Evolutionary conservation across 2,797 vertebrate genomes (phyloP), one percentile per base, ranked within the genome.

Genomic region (Characodon lateralis): DNA sequence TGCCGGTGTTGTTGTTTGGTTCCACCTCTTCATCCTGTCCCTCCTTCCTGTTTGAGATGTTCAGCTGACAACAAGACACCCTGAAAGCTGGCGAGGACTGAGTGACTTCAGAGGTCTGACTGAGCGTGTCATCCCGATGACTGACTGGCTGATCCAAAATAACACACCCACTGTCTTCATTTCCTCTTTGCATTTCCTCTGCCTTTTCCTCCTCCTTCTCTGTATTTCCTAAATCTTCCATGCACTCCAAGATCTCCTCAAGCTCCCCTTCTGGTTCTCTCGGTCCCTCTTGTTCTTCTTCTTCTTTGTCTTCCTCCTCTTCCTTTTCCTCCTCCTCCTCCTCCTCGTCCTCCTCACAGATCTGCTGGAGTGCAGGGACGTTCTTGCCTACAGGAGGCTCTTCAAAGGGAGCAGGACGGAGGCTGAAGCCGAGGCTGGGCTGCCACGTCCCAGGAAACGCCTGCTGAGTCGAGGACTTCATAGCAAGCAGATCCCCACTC

Each of bases 281-380:
- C 0, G 94, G 93, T 0, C 94, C 93, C 0, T 95, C 94, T 5
- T 95, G 94, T 0, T 95, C 95, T 3, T 88, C 80, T 0, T 95
- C 95, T 3, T 88, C 80, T 6, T 2, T 2, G 35, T 88, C 81
- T 3, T 87, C 88, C 0, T 91, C 93, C 0, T 92, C 93, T 0
- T 94, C 92, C 0, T 94, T 94, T 0, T 96, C 95, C 0, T 96
- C 95, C 3, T 88, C 81, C 3, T 88, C 81, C 0, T 96, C 95
- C 0, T 96, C 95, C 6, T 96, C 96, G 0, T 95, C 96, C 8
- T 96, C 96, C 79, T 96, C 96, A 81, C 93, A 96, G 81, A 96
- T 96, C 89, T 96, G 96, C 89, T 96, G 96, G 53, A 97, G 92
- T 0, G 95, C 95, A 0, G 94, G 94, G 2, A 95, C 89, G 80